A percentile compares a stretch with the other conserved stretches of the same genome.
These are phyloP conservation scores for Drosophila melanica DNA, from an alignment of 1,140 invertebrate species.

Conservation along the genomic window DNA sequence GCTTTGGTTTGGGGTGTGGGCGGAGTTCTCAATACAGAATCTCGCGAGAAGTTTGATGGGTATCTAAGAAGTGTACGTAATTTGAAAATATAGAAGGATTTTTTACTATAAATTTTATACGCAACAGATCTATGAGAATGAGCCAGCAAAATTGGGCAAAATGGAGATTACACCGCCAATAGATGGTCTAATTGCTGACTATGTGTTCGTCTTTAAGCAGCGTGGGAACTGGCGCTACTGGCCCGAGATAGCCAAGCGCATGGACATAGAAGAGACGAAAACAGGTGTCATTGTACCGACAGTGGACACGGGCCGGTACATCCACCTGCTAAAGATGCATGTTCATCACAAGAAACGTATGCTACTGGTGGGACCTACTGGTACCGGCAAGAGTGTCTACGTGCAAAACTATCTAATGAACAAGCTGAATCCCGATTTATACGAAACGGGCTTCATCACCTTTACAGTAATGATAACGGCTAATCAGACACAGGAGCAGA, in stretches of 20 bases:
- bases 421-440: constrained; percentile 89
- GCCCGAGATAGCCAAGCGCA: constrained; percentile 86
- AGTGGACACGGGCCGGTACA: constrained; percentile 92
- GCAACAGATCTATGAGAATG: constrained; percentile 83
- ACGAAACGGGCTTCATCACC: constrained; percentile 92
- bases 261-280: constrained; percentile 77
- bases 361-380: constrained; percentile 94
- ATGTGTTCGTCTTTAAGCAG: constrained; percentile 90
- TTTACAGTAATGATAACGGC: constrained; percentile 95
- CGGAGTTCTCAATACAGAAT: constrained; percentile 89
- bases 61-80: constrained; percentile 85
- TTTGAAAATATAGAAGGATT: not conserved
- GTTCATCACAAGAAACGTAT: constrained; percentile 88
- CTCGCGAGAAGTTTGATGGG: constrained; percentile 90
- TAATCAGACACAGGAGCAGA: constrained; percentile 93
- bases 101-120: too few relatives aligned
- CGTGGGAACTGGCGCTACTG: constrained; percentile 92
- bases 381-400: constrained; percentile 96
- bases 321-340: constrained; percentile 88
- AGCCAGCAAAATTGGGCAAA: constrained; percentile 88
- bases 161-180: constrained; percentile 89
- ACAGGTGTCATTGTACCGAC: constrained; percentile 88
- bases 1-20: constrained; percentile 93
- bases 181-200: constrained; percentile 92
- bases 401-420: constrained; percentile 94